Conservation (phyloP, 2,888 invertebrate genomes). For the Anoplius nigerrimus region DNA sequence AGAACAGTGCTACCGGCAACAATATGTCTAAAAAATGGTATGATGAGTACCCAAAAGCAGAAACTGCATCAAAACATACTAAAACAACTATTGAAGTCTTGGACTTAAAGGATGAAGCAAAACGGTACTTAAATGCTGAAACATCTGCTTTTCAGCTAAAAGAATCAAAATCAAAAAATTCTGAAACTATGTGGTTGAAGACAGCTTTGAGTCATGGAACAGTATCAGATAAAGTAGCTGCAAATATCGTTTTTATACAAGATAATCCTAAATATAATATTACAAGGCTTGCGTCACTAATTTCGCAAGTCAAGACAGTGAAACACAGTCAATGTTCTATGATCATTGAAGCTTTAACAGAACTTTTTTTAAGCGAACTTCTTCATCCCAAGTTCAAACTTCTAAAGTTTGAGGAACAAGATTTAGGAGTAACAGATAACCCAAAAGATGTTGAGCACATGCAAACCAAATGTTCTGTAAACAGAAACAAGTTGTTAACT, state of each 20-base stretch:
- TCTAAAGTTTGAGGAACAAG: constrained; percentile 81
- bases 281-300: constrained; percentile 81
- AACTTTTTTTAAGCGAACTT: constrained; percentile 85
- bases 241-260: constrained; percentile 87
- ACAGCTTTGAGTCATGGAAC: constrained; percentile 89
- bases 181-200: constrained; percentile 86
- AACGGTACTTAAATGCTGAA: constrained; percentile 81
- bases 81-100: constrained; percentile 78
- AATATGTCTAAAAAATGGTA: constrained; percentile 78
- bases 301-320: constrained; percentile 86
- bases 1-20: too few species aligned
- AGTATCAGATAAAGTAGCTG: constrained; percentile 89
- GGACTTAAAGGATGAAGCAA: constrained; percentile 81
- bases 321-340: constrained; percentile 84
- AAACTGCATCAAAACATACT: constrained; percentile 50
- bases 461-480: constrained; percentile 70
- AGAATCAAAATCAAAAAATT: constrained; percentile 76
- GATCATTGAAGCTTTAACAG: constrained; percentile 85
- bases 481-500: constrained; percentile 82
- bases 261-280: constrained; percentile 89
- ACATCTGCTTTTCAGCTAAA: constrained; percentile 76
- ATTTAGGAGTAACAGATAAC: constrained; percentile 78
- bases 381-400: constrained; percentile 82
- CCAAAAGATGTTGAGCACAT: constrained; percentile 77
- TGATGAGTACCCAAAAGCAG: constrained; percentile 74